Evolutionary conservation across 2,113 vertebrate species (phyloP).

Genomic region (Aptenodytes forsteri): DNA sequence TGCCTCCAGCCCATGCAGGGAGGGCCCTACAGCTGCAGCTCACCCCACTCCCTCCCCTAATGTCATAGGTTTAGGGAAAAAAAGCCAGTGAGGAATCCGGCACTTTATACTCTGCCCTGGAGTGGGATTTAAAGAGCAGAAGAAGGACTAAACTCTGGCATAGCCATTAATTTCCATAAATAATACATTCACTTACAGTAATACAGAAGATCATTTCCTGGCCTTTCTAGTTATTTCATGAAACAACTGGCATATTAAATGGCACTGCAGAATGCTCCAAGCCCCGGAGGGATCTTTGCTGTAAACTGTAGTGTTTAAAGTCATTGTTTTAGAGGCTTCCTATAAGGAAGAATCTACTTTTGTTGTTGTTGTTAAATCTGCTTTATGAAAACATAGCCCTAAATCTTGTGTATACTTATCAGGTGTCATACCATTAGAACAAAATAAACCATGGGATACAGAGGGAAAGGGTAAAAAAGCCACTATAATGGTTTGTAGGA

Average conservation of each 20-base stretch:
- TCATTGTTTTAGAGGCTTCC: not conserved
- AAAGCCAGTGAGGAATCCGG: not conserved
- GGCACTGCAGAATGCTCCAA: not conserved
- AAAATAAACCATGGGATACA: not conserved
- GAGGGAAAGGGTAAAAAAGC: not conserved
- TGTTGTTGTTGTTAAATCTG: not conserved
- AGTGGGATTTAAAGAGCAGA: not conserved
- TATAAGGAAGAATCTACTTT: not conserved
- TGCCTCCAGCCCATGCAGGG: not conserved
- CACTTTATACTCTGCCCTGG: not conserved
- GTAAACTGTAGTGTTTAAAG: not conserved
- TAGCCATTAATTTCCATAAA: not conserved
- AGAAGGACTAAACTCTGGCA: not conserved
- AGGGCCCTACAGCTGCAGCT: fast-evolving
- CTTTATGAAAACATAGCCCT: not conserved
- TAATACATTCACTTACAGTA: not conserved
- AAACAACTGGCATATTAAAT: not conserved
- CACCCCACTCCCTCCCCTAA: not conserved
- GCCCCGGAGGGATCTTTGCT: not conserved
- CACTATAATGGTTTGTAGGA: not conserved
- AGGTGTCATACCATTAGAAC: not conserved
- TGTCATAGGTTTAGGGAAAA: not conserved
- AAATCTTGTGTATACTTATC: not conserved
- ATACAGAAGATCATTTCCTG: not conserved
- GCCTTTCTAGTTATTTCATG: not conserved